These are phyloP conservation scores for Oxyteleia sp. DNA, from an alignment of 2,888 invertebrate genomes.

Conservation along the genomic window DNA sequence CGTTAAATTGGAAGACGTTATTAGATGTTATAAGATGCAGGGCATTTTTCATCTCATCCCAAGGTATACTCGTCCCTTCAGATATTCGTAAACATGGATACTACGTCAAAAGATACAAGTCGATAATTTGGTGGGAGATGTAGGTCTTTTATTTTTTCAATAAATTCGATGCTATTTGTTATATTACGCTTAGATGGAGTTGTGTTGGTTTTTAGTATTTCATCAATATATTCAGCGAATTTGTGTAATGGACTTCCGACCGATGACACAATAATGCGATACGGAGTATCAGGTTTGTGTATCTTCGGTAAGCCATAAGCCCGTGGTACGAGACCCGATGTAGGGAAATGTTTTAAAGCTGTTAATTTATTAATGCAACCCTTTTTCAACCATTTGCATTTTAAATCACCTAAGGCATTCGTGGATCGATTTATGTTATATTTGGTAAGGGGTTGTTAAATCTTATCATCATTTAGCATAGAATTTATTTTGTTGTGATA, in stretches of 20 bases:
- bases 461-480: not conserved
- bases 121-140: not conserved
- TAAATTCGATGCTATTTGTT: not conserved
- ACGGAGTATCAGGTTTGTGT: not conserved
- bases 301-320: not conserved
- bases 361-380: not conserved
- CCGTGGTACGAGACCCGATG: not conserved
- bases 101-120: not conserved
- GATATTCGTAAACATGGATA: not conserved
- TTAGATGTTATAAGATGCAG: not conserved
- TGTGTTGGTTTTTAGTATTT: not conserved
- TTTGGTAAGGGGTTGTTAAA: not conserved
- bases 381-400: not conserved
- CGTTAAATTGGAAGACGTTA: not conserved
- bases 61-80: not conserved
- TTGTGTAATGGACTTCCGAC: not conserved
- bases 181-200: not conserved
- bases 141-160: not conserved
- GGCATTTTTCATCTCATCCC: not conserved
- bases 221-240: not conserved
- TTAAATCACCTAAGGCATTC: not conserved
- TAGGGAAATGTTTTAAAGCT: not conserved
- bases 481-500: not conserved
- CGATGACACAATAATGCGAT: not conserved
- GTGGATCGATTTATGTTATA: not conserved